These are phyloP conservation scores for Catagonus wagneri DNA, from an alignment of 2,113 vertebrate species.

Conservation along the genomic window DNA sequence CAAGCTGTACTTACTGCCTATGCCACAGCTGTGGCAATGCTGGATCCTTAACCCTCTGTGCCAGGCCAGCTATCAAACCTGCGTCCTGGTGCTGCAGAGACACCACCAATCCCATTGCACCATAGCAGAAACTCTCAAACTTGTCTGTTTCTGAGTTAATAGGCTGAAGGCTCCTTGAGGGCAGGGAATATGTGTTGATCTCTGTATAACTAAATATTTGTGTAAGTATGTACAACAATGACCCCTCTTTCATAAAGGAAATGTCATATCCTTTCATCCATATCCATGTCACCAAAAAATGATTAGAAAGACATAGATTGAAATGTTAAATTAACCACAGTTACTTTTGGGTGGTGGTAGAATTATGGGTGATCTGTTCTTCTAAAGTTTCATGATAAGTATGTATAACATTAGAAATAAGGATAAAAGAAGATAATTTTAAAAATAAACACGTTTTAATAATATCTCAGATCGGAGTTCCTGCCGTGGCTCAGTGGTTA, in stretches of 20 bases:
- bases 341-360: not conserved
- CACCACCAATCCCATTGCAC: too few species aligned
- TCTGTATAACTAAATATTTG: not conserved
- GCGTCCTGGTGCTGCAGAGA: too few species aligned
- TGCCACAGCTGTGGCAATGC: too few species aligned
- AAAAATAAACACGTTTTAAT: constrained; percentile 13
- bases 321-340: constrained; percentile 34
- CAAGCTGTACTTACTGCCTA: too few species aligned
- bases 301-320: not conserved
- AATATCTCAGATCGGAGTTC: too few species aligned
- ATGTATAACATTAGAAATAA: not conserved
- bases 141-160: not conserved
- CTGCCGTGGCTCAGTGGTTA: too few species aligned
- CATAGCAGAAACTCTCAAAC: not conserved
- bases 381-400: not conserved
- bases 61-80: too few species aligned
- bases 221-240: not conserved
- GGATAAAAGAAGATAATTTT: not conserved
- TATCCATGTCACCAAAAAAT: not conserved
- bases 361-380: not conserved
- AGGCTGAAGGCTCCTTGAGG: not conserved
- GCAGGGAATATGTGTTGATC: not conserved
- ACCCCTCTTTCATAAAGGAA: not conserved
- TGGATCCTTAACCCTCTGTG: too few species aligned
- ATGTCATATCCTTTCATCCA: not conserved